Base-by-base conservation (phyloP, 2,113 vertebrate genomes). In the Murina feae region DNA sequence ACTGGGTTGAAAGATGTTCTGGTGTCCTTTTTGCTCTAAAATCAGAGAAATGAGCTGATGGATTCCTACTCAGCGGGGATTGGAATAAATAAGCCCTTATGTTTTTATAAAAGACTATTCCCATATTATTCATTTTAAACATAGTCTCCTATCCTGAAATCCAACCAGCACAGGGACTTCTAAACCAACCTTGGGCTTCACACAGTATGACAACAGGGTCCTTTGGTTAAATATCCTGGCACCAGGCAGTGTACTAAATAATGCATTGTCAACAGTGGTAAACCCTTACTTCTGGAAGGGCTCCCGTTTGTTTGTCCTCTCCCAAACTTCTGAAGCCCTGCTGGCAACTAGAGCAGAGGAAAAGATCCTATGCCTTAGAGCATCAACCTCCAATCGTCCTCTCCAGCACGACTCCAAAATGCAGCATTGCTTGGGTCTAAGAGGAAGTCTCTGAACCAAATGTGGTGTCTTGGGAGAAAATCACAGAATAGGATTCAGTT, bases 181-280 rank as follows among this genome's bases (percentile, higher is more conserved):
- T 21, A 28, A 93, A 90, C 81, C 63, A 78, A 90, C 10, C 20
- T 90, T 90, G 88, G 66, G 82, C 53, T 85, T 82, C 25, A 0
- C 42, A 76, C 63, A 63, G 55, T 65, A 69, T 75, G 44, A 95
- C 63, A 93, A 75, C 44, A 90, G 66, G 74, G 85, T n/a, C 74
- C 88, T 90, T 95, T 94, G 95, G 90, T 92, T 93, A 93, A 95
- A 69, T 63, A 55, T 69, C n/a, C 44, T 90, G 74, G 85, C 88
- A 75, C 21, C 39, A 68, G 25, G 9, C 20, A 89, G n/a, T 89
- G 75, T 80, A 82, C 79, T 94, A 91, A 97, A 93, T 80, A 90
- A 89, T 79, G 30, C 86, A 51, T 60, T 25, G 37, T 93, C 86
- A 87, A 81, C 18, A 58, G 66, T 9, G 4, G 35, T 76, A 65